Base-by-base conservation (phyloP, 2,888 invertebrate genomes). In the Noctua janthina region DNA sequence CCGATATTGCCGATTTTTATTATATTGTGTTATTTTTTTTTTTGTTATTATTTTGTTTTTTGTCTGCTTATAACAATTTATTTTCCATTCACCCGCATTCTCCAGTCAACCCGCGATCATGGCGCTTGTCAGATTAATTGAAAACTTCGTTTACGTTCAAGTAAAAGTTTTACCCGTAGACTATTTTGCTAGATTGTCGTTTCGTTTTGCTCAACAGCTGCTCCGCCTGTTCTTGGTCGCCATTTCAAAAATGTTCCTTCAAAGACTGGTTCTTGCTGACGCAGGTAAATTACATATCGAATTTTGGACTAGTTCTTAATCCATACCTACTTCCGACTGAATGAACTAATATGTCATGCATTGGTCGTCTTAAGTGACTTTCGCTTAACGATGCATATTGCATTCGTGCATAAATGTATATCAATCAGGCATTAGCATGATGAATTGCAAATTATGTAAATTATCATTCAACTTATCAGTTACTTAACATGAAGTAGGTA, bases 401-500 rank as follows among this genome's bases (percentile, higher is more conserved):
- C 75, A 78, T 62, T 66, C 43, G 39, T 51, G 35, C 74, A 79
- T 85, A 78, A 70, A 84, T 84, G 35, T 66, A 75, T 85, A 71
- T 64, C 23, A 84, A 82, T 66, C 66, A 87, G 84, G 87, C 43
- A 78, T 74, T 82, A 82, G 49, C 66, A 29, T 74, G 56, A 66
- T 54, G 29, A 67, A 85, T 78, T 85, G 43, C 74, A 72, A 85
- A 74, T 82, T 66, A 82, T 56, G 49, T 69, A 66, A 79, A 79
- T 74, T 46, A 74, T 35, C 64, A 43, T 29, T 82, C 62, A 64
- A 68, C 46, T 70, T 54, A 66, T 78, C 54, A 20, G 72, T 86
- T 85, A 79, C 76, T 76, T 79, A 83, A 86, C 43, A 17, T 43
- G 23, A 51, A 39, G 51, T 72, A 35, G 49, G 29, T 68, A 74